These are phyloP conservation scores for Coendou prehensilis DNA, from an alignment of 2,797 vertebrate genomes.

Conservation along the genomic window DNA sequence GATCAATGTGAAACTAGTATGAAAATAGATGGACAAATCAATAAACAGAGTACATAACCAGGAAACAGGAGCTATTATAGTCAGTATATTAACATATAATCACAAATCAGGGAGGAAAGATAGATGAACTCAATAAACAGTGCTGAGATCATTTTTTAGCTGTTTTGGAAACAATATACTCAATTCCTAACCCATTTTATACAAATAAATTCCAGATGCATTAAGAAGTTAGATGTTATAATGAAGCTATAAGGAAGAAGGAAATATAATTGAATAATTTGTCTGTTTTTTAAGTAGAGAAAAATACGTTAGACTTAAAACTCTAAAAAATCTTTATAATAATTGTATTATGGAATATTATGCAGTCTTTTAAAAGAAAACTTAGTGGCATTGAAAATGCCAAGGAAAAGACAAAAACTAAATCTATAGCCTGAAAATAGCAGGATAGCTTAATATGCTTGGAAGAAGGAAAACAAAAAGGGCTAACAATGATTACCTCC, in stretches of 20 bases:
- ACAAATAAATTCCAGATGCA: slow-evolving; percentile 46
- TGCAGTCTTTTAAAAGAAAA: background rate
- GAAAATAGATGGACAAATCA: slow-evolving; percentile 1
- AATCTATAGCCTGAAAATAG: background rate
- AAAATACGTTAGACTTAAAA: background rate
- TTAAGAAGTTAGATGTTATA: background rate
- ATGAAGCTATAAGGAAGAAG: slow-evolving; percentile 21
- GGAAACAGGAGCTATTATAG: background rate
- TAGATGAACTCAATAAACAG: background rate
- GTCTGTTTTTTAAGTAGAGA: background rate
- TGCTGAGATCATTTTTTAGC: background rate
- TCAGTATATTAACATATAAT: background rate
- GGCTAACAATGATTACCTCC: background rate
- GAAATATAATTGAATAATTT: background rate
- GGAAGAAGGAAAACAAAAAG: slow-evolving; percentile 4
- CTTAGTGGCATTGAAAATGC: background rate
- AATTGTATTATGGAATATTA: background rate
- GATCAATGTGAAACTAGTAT: background rate
- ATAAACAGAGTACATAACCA: background rate
- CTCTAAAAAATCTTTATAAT: slow-evolving; percentile 21
- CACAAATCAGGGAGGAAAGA: background rate
- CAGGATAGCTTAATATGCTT: background rate
- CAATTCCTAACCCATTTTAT: background rate
- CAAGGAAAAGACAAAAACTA: background rate
- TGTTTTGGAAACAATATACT: slow-evolving; percentile 3